A percentile compares a stretch with the other conserved stretches of the same genome.
Evolutionary conservation across 2,888 invertebrate species (phyloP).

Genomic region (Julus scanicus): DNA sequence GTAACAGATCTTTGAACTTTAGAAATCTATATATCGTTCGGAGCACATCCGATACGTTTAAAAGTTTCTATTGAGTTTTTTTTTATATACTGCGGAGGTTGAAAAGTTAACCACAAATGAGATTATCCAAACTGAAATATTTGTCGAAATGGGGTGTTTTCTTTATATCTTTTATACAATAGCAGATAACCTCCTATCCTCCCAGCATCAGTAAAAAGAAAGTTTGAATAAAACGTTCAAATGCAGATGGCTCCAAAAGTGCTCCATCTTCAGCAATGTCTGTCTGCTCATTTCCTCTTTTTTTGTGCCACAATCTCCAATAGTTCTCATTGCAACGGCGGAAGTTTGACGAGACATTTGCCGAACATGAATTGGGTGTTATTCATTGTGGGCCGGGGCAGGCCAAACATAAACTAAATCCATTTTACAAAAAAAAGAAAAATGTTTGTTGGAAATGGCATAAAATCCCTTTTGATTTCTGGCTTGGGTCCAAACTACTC

Average conservation of each 20-base stretch:
- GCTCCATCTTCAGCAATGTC: not conserved
- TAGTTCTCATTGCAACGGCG: not conserved
- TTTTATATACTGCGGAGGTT: not conserved
- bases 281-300: not conserved
- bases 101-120: not conserved
- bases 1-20: too few species aligned
- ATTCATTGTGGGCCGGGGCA: not conserved
- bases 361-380: slow-evolving; percentile 20
- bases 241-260: not conserved
- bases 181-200: not conserved
- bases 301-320: not conserved
- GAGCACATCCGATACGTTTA: too few species aligned
- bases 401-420: slow-evolving; percentile 21
- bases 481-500: not conserved
- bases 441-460: slow-evolving; percentile 9
- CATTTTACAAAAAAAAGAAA: slow-evolving; percentile 10
- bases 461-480: slow-evolving; percentile 29
- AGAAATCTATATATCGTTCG: too few species aligned
- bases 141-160: not conserved
- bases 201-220: not conserved
- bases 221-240: slow-evolving; percentile 5
- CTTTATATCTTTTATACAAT: not conserved
- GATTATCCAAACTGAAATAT: not conserved
- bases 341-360: slow-evolving; percentile 25
- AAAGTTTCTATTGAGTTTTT: too few species aligned